A percentile compares a stretch with the other conserved stretches of the same genome.
These are phyloP conservation scores for Spodoptera littoralis DNA, from an alignment of 2,888 invertebrate species.

Conservation along the genomic window DNA sequence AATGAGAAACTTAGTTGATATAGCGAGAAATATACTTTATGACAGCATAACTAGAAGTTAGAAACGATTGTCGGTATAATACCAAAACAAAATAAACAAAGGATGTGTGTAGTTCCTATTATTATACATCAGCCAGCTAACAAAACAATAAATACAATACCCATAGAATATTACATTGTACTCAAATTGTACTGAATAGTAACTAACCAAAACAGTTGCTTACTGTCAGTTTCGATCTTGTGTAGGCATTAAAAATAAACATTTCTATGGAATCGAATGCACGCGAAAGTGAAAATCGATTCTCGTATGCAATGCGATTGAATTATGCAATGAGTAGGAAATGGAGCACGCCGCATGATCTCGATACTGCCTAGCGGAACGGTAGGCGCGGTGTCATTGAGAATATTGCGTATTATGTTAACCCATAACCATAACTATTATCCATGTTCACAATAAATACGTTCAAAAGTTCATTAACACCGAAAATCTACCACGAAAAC, in stretches of 20 bases:
- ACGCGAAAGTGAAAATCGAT: constrained; percentile 83
- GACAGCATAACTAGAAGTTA: constrained; percentile 1
- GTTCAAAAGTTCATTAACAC: too few species aligned
- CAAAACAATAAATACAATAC: constrained; percentile 28
- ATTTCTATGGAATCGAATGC: constrained; percentile 62
- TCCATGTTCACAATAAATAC: too few species aligned
- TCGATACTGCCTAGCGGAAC: constrained; percentile 76
- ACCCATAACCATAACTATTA: constrained; percentile 12
- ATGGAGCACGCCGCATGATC: constrained; percentile 75
- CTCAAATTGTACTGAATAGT: constrained; percentile 23
- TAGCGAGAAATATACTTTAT: constrained; percentile 7
- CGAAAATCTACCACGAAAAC: too few species aligned
- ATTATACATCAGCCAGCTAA: constrained; percentile 23
- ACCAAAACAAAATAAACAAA: constrained; percentile 12
- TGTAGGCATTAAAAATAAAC: constrained; percentile 42
- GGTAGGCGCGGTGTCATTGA: constrained; percentile 68
- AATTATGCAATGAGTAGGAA: constrained; percentile 80
- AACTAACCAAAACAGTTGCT: constrained; percentile 33
- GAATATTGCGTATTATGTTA: constrained; percentile 44
- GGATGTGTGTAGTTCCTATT: constrained; percentile 23
- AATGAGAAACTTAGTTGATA: constrained; percentile 18
- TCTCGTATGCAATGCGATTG: constrained; percentile 70
- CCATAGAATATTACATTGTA: constrained; percentile 34
- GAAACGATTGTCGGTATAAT: not conserved
- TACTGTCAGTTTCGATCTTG: constrained; percentile 44